Conservation (phyloP, 2,113 vertebrate species). For the Aptenodytes patagonicus region DNA sequence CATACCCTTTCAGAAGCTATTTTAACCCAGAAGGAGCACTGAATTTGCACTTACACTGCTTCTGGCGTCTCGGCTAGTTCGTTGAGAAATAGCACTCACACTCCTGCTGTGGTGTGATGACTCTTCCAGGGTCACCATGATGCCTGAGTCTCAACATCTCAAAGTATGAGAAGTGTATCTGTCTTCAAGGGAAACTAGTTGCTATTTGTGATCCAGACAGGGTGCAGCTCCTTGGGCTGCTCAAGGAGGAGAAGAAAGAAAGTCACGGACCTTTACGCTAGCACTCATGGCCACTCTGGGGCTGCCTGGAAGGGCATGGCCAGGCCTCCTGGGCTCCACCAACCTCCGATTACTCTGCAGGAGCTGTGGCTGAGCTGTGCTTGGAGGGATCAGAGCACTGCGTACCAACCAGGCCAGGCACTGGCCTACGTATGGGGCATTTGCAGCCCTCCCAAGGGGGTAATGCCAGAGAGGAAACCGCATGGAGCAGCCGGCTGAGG, state of each 20-base stretch:
- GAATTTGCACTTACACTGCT: not conserved
- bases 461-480: not conserved
- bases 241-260: not conserved
- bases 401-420: not conserved
- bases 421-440: not conserved
- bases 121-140: not conserved
- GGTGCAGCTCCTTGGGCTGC: not conserved
- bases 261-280: fast-evolving
- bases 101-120: not conserved
- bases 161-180: not conserved
- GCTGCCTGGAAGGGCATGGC: not conserved
- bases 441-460: not conserved
- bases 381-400: not conserved
- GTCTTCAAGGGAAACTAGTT: not conserved
- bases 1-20: not conserved
- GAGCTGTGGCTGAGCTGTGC: not conserved
- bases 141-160: not conserved
- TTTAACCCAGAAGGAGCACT: not conserved
- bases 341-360: not conserved
- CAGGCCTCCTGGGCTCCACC: not conserved
- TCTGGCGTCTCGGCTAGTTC: not conserved
- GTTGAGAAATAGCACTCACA: not conserved
- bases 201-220: not conserved
- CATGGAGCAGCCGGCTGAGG: not conserved
- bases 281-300: not conserved